phyloP scores from a whole-genome alignment of 2,888 invertebrate species.

The Papilio protenor region DNA sequence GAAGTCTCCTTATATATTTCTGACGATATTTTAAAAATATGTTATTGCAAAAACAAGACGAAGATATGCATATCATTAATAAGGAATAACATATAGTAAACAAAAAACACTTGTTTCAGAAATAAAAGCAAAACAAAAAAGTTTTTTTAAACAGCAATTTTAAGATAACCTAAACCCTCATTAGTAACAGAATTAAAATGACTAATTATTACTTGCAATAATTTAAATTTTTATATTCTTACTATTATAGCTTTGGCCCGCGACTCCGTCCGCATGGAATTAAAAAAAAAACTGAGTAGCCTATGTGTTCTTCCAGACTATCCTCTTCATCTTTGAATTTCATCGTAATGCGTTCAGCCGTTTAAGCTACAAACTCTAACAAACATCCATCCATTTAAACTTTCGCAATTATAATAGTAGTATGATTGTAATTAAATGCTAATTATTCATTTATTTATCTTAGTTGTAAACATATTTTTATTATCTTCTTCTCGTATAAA shows the following conservation, averaged over 20 bases:
- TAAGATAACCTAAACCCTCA: conserved; percentile 5
- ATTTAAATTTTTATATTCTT: not conserved
- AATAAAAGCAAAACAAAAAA: not conserved
- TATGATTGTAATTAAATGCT: not conserved
- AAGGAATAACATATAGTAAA: too few relatives aligned
- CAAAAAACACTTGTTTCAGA: not conserved
- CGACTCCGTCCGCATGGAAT: too few relatives aligned
- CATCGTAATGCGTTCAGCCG: too few relatives aligned
- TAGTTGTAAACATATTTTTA: conserved; percentile 15
- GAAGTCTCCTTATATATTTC: too few relatives aligned
- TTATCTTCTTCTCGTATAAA: not conserved
- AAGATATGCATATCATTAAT: not conserved
- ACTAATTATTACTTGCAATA: not conserved
- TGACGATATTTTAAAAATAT: conserved; percentile 13
- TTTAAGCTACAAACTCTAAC: too few relatives aligned
- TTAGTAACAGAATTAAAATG: not conserved
- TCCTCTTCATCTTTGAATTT: too few relatives aligned
- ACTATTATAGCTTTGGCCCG: too few relatives aligned
- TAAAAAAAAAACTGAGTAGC: too few relatives aligned
- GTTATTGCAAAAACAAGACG: conserved; percentile 5
- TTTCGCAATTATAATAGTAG: too few relatives aligned
- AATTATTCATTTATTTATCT: conserved; percentile 1
- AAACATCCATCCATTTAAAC: too few relatives aligned
- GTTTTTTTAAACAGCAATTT: not conserved
- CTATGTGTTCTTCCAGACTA: too few relatives aligned